Evolutionary conservation across 2,113 vertebrate genomes (phyloP), one percentile per base, ranked within the genome.

Genomic region (Oreochromis tanganicae): DNA sequence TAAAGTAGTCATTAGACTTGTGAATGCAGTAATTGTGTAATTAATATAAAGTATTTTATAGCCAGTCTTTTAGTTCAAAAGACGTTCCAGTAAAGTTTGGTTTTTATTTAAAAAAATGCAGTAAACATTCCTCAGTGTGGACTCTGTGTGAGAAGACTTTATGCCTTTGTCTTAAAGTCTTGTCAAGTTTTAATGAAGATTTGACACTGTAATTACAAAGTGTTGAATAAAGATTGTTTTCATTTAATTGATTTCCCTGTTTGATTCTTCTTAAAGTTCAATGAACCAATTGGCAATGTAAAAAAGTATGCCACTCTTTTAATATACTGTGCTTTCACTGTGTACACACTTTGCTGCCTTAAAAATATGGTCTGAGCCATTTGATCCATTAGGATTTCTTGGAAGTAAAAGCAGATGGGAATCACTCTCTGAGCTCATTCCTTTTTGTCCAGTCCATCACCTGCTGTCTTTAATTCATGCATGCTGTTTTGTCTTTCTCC

Each of bases 401-500:
- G 57, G 68, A 36, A 85, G 71, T 86, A 63, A 82, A 91, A 85
- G 54, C 88, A 54, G 50, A 24, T 61, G 57, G 84, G 84, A 91
- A 86, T 71, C 86, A 80, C 27, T 90, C 34, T 71, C 79, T 85
- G 21, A 41, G 56, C 88, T 89, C 81, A 68, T 83, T 87, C 84
- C 19, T 86, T 63, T 66, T 73, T 81, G 54, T 55, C 82, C 84
- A 82, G 83, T 79, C 83, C 86, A 82, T 90, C 93, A 94, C 93
- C 95, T 95, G 94, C 94, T 94, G 93, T 89, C 88, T 94, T 92
- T 88, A 81, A 88, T 94, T 87, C 93, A 90, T 87, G 78, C 93
- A 86, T 94, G 89, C 91, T 93, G 87, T 94, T 93, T 92, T 88
- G 80, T 86, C 89, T 87, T 68, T 83, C 89, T 89, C 84, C 52